Evolutionary conservation across 2,888 invertebrate genomes (phyloP).

Genomic region (Lasioglossum morio): DNA sequence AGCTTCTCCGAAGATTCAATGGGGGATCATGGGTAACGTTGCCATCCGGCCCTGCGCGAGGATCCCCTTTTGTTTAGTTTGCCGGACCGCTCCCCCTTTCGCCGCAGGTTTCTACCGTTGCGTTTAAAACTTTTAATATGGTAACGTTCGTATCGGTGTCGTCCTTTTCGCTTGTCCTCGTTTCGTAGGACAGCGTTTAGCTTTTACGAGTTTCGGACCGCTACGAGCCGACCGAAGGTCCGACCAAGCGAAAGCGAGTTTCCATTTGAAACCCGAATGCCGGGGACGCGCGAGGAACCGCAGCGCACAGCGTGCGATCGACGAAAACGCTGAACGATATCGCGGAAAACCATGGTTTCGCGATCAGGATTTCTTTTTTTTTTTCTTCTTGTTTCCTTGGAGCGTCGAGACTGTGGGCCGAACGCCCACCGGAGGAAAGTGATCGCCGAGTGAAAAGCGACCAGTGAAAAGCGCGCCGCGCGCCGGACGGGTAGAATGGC

Average conservation of each 20-base stretch:
- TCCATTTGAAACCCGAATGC: neutral
- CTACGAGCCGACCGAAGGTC: neutral
- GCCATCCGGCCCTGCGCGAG: neutral
- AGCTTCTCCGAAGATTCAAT: neutral
- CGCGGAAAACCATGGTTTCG: neutral
- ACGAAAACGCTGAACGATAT: neutral
- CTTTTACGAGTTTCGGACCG: slow-evolving; percentile 1
- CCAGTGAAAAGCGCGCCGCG: slow-evolving; percentile 71
- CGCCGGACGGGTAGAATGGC: slow-evolving; percentile 69
- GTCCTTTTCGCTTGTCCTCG: neutral
- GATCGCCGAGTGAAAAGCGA: slow-evolving; percentile 69
- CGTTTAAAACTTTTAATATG: neutral
- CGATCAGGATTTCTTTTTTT: slow-evolving; percentile 10
- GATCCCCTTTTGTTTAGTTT: neutral
- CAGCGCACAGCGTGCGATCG: neutral
- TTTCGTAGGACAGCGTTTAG: neutral
- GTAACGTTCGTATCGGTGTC: neutral
- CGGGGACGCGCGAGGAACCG: neutral
- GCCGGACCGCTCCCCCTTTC: neutral
- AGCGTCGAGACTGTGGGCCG: slow-evolving; percentile 11
- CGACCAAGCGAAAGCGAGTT: neutral
- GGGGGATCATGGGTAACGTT: neutral
- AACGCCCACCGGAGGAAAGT: slow-evolving; percentile 70
- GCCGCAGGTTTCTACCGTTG: too few relatives aligned
- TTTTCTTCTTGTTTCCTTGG: slow-evolving; percentile 48